Percentiles rank a stretch among this genome's conserved stretches.
Evolutionary conservation across 1,140 invertebrate genomes (phyloP).

Genomic region (Cepaea nemoralis): DNA sequence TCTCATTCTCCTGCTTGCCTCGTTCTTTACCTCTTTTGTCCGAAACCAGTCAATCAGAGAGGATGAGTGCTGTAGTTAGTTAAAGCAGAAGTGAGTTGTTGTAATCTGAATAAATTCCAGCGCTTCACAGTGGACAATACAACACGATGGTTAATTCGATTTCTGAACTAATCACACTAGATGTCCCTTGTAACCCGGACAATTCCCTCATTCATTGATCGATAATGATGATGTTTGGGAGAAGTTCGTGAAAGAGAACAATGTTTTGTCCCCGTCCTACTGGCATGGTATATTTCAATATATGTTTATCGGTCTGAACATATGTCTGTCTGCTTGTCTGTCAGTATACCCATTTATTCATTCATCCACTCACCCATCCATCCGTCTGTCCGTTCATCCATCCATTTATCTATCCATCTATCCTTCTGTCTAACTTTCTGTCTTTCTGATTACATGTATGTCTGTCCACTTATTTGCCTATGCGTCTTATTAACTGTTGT

Average conservation of each 20-base stretch:
- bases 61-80: not conserved
- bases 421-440: no score
- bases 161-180: constrained; percentile 7
- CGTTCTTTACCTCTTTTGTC: not conserved
- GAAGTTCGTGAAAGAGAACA: not conserved
- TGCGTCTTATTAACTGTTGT: no score
- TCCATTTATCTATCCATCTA: no score
- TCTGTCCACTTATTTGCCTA: no score
- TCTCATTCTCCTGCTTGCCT: not conserved
- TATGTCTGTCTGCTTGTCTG: no score
- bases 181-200: not conserved
- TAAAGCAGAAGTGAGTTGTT: not conserved
- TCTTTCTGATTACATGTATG: no score
- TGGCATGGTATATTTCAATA: not conserved
- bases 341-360: no score
- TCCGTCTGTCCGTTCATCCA: no score
- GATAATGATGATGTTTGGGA: not conserved
- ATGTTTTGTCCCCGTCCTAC: not conserved
- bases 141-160: not conserved
- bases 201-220: not conserved
- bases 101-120: not conserved
- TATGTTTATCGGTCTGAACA: no score
- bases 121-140: not conserved
- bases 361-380: no score
- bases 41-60: not conserved